Percentiles rank a stretch among this genome's conserved stretches.
phyloP scores from a whole-genome alignment of 2,888 invertebrate genomes.

The Leptothorax acervorum region DNA sequence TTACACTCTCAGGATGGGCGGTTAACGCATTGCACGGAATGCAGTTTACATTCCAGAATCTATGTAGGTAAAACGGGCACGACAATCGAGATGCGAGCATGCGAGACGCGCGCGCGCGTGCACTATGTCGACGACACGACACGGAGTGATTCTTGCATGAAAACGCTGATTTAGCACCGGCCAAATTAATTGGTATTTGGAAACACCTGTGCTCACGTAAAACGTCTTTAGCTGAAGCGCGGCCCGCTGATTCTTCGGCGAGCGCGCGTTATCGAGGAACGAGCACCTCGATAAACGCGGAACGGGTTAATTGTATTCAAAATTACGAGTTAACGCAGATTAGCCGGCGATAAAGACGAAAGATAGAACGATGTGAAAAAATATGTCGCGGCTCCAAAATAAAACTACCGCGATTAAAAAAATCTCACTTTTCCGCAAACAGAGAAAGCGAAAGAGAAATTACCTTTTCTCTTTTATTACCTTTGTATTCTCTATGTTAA shows the following conservation, averaged over 20 bases:
- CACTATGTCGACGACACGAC: not conserved
- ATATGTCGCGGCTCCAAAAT: not conserved
- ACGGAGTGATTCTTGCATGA: conserved; percentile 20
- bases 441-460: not conserved
- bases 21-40: conserved; percentile 68
- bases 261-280: not conserved
- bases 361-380: not conserved
- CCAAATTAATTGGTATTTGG: conserved; percentile 27
- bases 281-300: not conserved
- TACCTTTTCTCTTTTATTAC: not conserved
- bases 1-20: conserved; percentile 63
- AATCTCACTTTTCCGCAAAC: not conserved
- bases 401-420: not conserved
- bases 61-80: conserved; percentile 56
- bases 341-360: not conserved
- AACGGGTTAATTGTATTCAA: conserved; percentile 31
- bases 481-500: not conserved
- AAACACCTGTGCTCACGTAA: conserved; percentile 20
- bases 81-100: conserved; percentile 42
- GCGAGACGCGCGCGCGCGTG: not conserved
- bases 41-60: conserved; percentile 68
- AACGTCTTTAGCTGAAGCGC: not conserved
- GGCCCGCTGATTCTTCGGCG: not conserved
- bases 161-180: conserved; percentile 26
- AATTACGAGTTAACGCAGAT: conserved; percentile 16